Evolutionary conservation across 2,797 vertebrate species (phyloP), one percentile per base, ranked within the genome.

Genomic region (Tragopan temminckii): DNA sequence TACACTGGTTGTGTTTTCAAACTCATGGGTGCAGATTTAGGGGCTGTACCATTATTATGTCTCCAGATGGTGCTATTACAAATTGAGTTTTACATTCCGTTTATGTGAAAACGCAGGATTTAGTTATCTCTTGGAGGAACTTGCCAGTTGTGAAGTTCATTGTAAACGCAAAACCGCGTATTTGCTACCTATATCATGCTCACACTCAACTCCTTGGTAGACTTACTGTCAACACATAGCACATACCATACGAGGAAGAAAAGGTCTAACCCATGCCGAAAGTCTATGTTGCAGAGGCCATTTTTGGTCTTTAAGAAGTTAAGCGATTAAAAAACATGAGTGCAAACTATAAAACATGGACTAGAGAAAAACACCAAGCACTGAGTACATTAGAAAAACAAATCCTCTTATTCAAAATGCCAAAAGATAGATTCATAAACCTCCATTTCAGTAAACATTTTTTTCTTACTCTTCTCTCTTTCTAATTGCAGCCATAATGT

Each of bases 51-150:
- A 1, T 23, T 19, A 21, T 57, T 7, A 29, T 6, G 31, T 66
- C 80, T 88, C 63, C 92, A 93, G 83, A 29, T 33, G 38, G 75
- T 70, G 86, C 86, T 92, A 50, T 21, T 57, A 53, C 67, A 52
- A 79, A 82, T 19, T 50, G 63, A 74, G 52, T 33, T 31, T 9
- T 19, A 31, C 38, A 4, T 52, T 55, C 50, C 40, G 15, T 38
- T 69, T 16, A 35, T 1, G 17, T 82, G 52, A 61, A 74, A 74
- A 68, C 4, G 16, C 18, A 42, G 45, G 29, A 38, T 29, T 85
- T 35, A 11, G 5, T 63, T 80, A 9, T 29, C 17, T 71, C 74
- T 61, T 46, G 48, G 43, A 92, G 68, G 58, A 85, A 64, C 36
- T 53, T 25, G 14, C 38, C 36, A 27, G 31, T 50, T 70, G 57